Percentiles rank a stretch among this genome's conserved stretches.
phyloP scores from a whole-genome alignment of 2,797 vertebrate species.

The Psittacula echo region DNA sequence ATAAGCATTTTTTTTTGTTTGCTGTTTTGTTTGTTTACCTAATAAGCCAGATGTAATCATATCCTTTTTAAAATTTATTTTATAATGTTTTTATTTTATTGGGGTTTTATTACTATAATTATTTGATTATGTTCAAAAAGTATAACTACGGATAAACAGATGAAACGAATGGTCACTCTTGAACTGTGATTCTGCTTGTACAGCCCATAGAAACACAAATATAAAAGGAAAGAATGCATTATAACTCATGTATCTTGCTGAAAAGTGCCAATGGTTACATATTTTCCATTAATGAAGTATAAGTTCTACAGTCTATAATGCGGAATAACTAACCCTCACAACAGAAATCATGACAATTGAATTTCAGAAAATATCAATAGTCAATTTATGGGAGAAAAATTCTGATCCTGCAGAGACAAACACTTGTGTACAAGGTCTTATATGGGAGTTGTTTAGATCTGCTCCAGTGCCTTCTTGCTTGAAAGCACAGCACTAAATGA shows the following conservation, averaged over 20 bases:
- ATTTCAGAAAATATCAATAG: background rate
- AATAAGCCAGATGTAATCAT: background rate
- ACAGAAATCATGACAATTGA: background rate
- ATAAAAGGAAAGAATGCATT: background rate
- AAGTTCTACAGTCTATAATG: background rate
- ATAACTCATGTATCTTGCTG: background rate
- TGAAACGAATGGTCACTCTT: background rate
- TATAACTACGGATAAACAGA: background rate
- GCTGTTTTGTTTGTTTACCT: background rate
- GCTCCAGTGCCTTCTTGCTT: background rate
- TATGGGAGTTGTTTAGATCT: background rate
- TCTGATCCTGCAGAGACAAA: background rate
- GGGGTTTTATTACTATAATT: background rate
- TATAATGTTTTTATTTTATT: background rate
- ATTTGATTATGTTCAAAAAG: background rate
- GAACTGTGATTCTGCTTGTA: background rate
- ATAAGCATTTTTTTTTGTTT: background rate
- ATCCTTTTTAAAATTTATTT: background rate
- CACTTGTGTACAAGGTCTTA: background rate
- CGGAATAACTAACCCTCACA: background rate
- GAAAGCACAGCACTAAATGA: background rate
- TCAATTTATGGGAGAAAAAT: background rate
- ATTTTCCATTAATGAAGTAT: background rate
- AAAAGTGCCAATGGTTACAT: background rate
- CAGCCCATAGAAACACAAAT: background rate